Evolutionary conservation across 2,113 vertebrate species (phyloP).

Genomic region (Aplodontia rufa): DNA sequence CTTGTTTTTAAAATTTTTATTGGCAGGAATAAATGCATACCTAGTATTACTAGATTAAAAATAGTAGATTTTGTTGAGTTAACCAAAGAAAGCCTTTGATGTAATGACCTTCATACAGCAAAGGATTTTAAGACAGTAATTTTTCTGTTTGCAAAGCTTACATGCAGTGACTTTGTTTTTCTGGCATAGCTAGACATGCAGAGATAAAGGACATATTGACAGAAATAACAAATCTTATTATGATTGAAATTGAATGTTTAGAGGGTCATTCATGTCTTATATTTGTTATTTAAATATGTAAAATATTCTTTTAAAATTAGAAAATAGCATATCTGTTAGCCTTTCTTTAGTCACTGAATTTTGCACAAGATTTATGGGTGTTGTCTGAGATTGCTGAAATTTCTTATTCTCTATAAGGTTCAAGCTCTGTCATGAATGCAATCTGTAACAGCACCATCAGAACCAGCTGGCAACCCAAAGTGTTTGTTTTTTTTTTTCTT

Average conservation of each 20-base stretch:
- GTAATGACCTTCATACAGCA: not conserved
- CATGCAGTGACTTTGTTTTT: conserved; percentile 67
- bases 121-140: conserved; percentile 65
- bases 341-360: not conserved
- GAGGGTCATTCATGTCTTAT: conserved; percentile 12
- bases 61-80: not conserved
- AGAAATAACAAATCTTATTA: conserved; percentile 59
- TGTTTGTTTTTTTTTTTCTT: conserved; percentile 11
- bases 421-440: not conserved
- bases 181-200: conserved; percentile 64
- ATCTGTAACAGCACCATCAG: not conserved
- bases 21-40: not conserved
- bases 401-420: not conserved
- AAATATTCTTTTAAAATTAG: conserved; percentile 49
- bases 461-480: not conserved
- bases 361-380: not conserved
- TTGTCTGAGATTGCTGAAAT: not conserved
- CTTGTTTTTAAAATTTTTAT: not conserved
- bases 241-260: conserved; percentile 64
- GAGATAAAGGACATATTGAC: conserved; percentile 64
- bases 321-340: not conserved
- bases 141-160: conserved; percentile 67
- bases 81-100: not conserved
- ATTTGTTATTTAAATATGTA: conserved; percentile 63
- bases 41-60: not conserved